phyloP scores from a whole-genome alignment of 2,797 vertebrate genomes.

The Petrocephalus sullivani region DNA sequence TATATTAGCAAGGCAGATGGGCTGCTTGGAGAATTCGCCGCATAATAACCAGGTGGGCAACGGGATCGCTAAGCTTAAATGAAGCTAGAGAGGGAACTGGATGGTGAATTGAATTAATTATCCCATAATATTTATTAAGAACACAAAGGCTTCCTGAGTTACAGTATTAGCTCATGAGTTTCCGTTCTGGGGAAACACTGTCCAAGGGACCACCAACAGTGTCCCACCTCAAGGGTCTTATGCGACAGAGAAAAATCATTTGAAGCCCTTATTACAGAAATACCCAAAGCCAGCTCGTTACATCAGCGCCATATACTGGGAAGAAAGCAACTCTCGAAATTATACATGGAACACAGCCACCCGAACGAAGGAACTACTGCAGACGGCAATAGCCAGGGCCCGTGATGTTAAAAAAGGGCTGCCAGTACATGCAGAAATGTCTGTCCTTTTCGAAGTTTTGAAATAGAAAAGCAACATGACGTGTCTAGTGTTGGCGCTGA shows the following conservation, averaged over 20 bases:
- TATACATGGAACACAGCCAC: neutral
- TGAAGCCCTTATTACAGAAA: neutral
- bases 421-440: neutral
- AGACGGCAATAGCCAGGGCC: neutral
- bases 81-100: neutral
- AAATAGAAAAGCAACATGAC: neutral
- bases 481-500: neutral
- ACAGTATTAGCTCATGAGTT: neutral
- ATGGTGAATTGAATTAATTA: neutral
- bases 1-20: conserved; percentile 33
- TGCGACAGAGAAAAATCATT: neutral
- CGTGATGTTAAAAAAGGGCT: neutral
- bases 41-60: neutral
- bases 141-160: neutral
- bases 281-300: neutral
- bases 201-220: neutral
- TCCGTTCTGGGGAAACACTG: neutral
- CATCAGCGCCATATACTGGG: neutral
- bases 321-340: neutral
- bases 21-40: conserved; percentile 26
- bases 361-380: neutral
- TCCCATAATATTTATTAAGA: neutral
- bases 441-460: neutral
- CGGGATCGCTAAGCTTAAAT: neutral
- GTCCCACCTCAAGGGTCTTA: neutral